Evolutionary conservation across 2,888 invertebrate genomes (phyloP), one percentile per base, ranked within the genome.

Genomic region (Ormia ochracea): DNA sequence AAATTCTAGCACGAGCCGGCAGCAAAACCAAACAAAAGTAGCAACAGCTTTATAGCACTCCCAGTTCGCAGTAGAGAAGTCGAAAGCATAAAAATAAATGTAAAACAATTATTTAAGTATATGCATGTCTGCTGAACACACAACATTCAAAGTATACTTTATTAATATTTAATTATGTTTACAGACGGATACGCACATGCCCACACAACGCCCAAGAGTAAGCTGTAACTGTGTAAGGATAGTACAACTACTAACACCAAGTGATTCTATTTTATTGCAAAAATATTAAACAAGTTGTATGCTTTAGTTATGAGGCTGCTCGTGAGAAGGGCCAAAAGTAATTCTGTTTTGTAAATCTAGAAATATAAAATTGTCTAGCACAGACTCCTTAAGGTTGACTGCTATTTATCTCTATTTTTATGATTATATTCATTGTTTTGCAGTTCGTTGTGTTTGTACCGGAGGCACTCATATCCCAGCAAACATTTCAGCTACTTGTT

Each of bases 111-210:
- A 72, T 17, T 61, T 43, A 48, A 65, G 45, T 33, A 31, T 41
- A 17, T 21, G 3, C 6, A 63, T 41, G 48, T 48, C 33, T 43
- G 48, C 17, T 14, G 38, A 65, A 56, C 48, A 56, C 52, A 36
- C 38, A 66, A 72, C 54, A n/a, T 36, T 17, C 63, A 45, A 66
- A 61, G 74, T 69, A 78, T 78, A 58, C 69, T 52, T n/a, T 41
- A 14, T 41, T 41, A 41, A 41, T 17, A 78, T 74, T 78, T 70
- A 79, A 79, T 75, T 75, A 79, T 38, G 48, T 52, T 66, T 59
- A 28, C 41, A 61, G n/a, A 33, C 26, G 23, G 14, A 52, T 12
- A 48, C 33, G 4, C 26, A 17, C 31, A n/a, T 2, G 1, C 23
- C 38, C 43, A 12, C 33, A 23, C 28, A 36, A 4, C n/a, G 36